Base-by-base conservation (phyloP, 2,888 invertebrate genomes). In the Panorpa germanica region DNA sequence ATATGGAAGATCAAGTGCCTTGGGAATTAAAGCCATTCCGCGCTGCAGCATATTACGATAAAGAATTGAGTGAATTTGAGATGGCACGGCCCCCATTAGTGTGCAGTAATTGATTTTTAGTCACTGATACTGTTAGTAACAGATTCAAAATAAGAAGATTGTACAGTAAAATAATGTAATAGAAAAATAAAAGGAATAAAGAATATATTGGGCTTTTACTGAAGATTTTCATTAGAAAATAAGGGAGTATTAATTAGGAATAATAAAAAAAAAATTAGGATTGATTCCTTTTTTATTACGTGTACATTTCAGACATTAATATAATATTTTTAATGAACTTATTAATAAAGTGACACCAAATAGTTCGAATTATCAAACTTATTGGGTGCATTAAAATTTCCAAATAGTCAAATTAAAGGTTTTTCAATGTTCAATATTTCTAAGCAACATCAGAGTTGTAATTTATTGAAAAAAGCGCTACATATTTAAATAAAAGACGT, bases 21-120 rank as follows among this genome's bases (percentile, higher is more conserved):
- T 90, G 80, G 76, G 81, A 83, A 47, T 49, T 90, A 39, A 68
- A 64, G 44, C 74, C 73, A 3, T 74, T 52, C 53, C 65, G 71
- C 26, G 64, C 66, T 13, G 66, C 68, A 39, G 59, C 62, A 35
- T 76, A 78, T 53, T 80, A 83, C 48, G 70, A 72, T 39, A 72
- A 71, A 31, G 65, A 72, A 43, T 43, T 81, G 14, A 78, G 78
- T 36, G 85, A 86, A 48, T 77, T 75, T 48, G 63, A 70, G 19
- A 59, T 57, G 27, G 70, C 81, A 3, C 44, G 50, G 11, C 65
- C 70, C 11, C 70, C 70, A 31, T 54, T 52, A 36, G 43, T 57
- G 22, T 31, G 34, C 4, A 15, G 32, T 18, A n/a, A 14, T 14
- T 28, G 16, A 20, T n/a, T 32, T 11, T 29, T 18, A 22, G 10